These are phyloP conservation scores for Apolygus lucorum DNA, from an alignment of 1,140 invertebrate species.

Conservation along the genomic window DNA sequence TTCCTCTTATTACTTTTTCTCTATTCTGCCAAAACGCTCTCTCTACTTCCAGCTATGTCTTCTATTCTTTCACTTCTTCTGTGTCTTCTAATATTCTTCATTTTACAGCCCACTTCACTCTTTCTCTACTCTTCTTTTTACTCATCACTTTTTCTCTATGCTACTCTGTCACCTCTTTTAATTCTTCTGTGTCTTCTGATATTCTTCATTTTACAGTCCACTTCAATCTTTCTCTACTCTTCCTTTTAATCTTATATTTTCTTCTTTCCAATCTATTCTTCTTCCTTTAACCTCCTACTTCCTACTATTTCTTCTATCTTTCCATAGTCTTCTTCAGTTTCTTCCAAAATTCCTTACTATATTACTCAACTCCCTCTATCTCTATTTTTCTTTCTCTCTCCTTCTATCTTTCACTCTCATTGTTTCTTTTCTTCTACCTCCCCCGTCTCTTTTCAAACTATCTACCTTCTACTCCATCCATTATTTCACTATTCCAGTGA, in stretches of 20 bases:
- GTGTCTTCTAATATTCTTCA: conserved; percentile 11
- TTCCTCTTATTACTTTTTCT: conserved; percentile 13
- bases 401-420: not conserved
- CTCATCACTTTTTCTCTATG: not conserved
- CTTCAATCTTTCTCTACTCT: not conserved
- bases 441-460: not conserved
- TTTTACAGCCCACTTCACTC: conserved; percentile 2
- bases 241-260: not conserved
- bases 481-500: too few species aligned
- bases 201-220: not conserved
- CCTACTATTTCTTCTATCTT: not conserved
- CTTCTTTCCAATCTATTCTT: not conserved
- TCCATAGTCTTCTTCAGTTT: not conserved
- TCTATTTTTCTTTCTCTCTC: not conserved
- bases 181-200: not conserved
- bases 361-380: not conserved
- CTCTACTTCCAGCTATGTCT: not conserved
- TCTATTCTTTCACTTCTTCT: conserved; percentile 9
- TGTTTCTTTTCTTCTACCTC: not conserved
- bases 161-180: not conserved
- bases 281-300: not conserved
- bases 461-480: too few species aligned
- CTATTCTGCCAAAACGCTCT: not conserved
- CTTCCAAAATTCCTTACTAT: not conserved
- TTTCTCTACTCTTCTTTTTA: not conserved